Conservation (phyloP, 2,113 vertebrate species). For the Promerops cafer region DNA sequence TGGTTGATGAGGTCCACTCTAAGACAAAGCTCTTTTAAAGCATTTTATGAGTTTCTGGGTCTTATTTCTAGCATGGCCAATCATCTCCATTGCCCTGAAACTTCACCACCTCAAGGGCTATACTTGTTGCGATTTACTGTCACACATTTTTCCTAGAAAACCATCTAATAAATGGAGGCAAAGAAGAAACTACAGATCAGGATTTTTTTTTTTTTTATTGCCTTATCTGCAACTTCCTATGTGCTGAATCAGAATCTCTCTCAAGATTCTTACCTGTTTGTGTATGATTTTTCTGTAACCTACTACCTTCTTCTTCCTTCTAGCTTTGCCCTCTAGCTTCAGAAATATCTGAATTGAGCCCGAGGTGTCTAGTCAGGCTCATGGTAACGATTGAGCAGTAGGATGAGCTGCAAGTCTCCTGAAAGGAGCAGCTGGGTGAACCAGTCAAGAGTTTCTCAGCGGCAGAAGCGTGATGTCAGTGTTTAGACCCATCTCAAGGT, state of each 20-base stretch:
- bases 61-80: background rate
- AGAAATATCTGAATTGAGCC: background rate
- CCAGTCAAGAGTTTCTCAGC: background rate
- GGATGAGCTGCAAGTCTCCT: background rate
- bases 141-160: background rate
- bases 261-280: background rate
- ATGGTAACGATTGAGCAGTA: background rate
- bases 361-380: background rate
- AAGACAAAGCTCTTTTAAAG: background rate
- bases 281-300: background rate
- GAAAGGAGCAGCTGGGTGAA: background rate
- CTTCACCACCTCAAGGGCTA: background rate
- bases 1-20: accelerated
- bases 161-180: background rate
- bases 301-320: background rate
- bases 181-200: background rate
- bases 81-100: background rate
- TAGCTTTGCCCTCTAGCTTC: background rate
- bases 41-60: background rate
- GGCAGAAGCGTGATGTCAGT: accelerated
- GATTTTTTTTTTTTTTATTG: background rate
- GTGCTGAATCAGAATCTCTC: background rate
- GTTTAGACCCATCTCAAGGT: background rate
- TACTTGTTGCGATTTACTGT: background rate
- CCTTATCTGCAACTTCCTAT: background rate